Conservation (phyloP, 2,797 vertebrate species). For the Molossus molossus region DNA sequence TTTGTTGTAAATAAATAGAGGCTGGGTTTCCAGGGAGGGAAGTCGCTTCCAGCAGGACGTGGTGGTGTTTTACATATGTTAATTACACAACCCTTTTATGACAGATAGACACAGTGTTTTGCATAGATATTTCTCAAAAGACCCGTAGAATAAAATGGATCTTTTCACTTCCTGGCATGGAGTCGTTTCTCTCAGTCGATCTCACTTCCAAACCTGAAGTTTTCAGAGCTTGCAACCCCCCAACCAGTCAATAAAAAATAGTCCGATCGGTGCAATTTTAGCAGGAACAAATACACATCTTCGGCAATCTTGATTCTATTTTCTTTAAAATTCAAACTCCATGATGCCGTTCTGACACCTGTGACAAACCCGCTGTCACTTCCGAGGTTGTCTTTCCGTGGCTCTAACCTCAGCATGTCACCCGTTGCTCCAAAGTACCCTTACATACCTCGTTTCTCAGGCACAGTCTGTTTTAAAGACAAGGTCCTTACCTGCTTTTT, state of each 20-base stretch:
- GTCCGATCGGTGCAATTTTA: background rate
- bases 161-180: constrained; percentile 83
- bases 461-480: constrained; percentile 62
- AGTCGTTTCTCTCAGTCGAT: constrained; percentile 79
- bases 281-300: constrained; percentile 35
- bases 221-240: constrained; percentile 28
- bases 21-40: constrained; percentile 91
- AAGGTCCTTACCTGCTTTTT: constrained; percentile 45
- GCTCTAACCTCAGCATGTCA: constrained; percentile 43
- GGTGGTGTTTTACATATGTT: constrained; percentile 90
- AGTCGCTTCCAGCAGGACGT: constrained; percentile 92
- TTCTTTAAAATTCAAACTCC: constrained; percentile 68
- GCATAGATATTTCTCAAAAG: constrained; percentile 87
- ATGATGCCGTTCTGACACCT: constrained; percentile 12
- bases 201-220: constrained; percentile 74
- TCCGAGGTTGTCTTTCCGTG: constrained; percentile 45
- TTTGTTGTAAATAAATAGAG: constrained; percentile 94
- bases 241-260: constrained; percentile 55
- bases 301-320: background rate
- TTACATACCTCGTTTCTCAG: constrained; percentile 41
- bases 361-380: constrained; percentile 55
- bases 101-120: constrained; percentile 88
- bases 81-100: constrained; percentile 89
- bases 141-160: constrained; percentile 87
- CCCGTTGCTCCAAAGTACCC: constrained; percentile 36